Evolutionary conservation across 2,113 vertebrate species (phyloP).

Genomic region (Erythrocebus patas): DNA sequence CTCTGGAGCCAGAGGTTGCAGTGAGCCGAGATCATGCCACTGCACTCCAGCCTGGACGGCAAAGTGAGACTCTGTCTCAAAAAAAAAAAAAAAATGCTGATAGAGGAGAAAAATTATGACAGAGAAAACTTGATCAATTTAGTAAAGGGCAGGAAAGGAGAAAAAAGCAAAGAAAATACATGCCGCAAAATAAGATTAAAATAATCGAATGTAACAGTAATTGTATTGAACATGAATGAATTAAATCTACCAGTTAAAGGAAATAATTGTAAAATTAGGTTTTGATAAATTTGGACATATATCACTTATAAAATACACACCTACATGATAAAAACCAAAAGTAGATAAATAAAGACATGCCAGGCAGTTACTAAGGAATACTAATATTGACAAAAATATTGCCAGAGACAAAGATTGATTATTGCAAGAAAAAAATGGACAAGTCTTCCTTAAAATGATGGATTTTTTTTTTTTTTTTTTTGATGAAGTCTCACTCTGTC

Average conservation of each 20-base stretch:
- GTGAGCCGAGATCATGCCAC: too few species aligned
- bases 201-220: neutral
- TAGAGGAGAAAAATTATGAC: neutral
- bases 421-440: neutral
- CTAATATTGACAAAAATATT: neutral
- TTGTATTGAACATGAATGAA: neutral
- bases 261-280: neutral
- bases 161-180: neutral
- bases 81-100: neutral
- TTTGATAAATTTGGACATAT: neutral
- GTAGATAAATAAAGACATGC: neutral
- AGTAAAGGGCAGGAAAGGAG: neutral
- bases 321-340: neutral
- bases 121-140: neutral
- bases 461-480: too few species aligned
- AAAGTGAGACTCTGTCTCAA: too few species aligned
- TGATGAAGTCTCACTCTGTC: too few species aligned
- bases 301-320: neutral
- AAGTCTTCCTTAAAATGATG: neutral
- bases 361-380: neutral
- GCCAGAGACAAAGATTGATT: neutral
- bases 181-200: neutral
- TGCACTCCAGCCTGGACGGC: too few species aligned
- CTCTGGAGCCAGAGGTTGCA: too few species aligned
- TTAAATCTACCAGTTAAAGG: neutral